Base-by-base conservation (phyloP, 1,140 invertebrate species). In the Anthonomus grandis region DNA sequence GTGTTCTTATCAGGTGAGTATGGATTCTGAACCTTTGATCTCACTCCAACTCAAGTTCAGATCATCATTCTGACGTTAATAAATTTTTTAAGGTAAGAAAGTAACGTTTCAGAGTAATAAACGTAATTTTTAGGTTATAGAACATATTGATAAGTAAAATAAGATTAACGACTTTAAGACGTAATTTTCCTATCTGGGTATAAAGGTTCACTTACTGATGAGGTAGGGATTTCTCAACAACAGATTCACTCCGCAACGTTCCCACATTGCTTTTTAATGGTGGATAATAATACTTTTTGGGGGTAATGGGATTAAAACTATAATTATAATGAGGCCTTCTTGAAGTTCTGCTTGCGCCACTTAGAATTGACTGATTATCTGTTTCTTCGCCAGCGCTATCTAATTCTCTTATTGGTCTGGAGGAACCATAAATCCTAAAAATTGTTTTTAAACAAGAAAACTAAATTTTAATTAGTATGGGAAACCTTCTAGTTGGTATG, bases 331-430 rank as follows among this genome's bases (percentile, higher is more conserved):
- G 65, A 36, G 60, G 48, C 27, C 57, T 60, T 54, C 59, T 64
- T 1, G 68, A 71, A 31, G 19, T 64, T 57, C 70, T 59, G 49
- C 69, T 73, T 8, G 41, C 60, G 1, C 50, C 65, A 51, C 71
- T 73, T 1, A 70, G 57, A 15, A 74, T 64, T 2, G 76, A 78
- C 49, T 75, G 75, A 64, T 78, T 78, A 64, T 80, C 78, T 17
- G 76, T 77, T 27, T 79, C 78, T 70, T 80, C 77, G 49, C 76
- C 78, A 36, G 74, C 76, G 50, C 74, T 74, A 46, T 74, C 68
- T 15, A 71, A 38, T 45, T 70, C 76, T 15, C 70, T 64, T 66
- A 65, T 70, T 65, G 74, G 64, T 64, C 66, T 64, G 46, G 73
- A 74, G 71, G 10, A 42, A 41, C 18, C 21, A 13, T 36, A 44